Percentiles rank a stretch among this genome's conserved stretches.
These are phyloP conservation scores for Leptocoma aspasia DNA, from an alignment of 2,113 vertebrate genomes.

Conservation along the genomic window DNA sequence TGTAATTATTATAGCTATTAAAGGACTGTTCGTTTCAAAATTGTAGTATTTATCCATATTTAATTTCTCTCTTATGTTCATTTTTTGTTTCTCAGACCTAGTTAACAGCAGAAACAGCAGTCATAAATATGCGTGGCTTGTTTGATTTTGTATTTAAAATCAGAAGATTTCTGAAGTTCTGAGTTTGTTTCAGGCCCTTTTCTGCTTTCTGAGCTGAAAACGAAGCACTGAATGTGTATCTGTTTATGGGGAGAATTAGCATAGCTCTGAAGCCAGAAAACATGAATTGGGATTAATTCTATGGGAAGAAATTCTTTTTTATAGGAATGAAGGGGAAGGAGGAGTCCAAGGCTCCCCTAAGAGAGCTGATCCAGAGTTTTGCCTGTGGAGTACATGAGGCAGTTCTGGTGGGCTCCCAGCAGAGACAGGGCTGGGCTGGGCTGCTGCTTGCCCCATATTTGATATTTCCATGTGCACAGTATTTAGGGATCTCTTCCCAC, in stretches of 20 bases:
- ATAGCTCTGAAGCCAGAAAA: background rate
- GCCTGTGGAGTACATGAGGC: background rate
- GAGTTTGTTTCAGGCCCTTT: background rate
- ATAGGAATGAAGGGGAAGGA: background rate
- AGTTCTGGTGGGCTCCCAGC: background rate
- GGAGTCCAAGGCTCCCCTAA: background rate
- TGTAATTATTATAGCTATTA: background rate
- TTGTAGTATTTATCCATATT: background rate
- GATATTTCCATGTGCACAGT: fast-evolving
- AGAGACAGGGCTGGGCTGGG: background rate
- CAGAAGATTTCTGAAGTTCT: background rate
- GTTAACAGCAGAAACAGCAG: background rate
- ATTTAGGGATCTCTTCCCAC: background rate
- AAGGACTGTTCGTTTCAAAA: background rate
- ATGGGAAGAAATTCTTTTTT: background rate
- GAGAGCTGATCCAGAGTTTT: background rate
- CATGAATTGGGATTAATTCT: background rate
- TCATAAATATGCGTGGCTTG: background rate
- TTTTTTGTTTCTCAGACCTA: background rate
- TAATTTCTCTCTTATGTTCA: background rate
- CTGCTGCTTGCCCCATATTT: background rate
- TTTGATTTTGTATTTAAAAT: background rate
- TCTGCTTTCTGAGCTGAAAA: background rate
- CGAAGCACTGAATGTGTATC: background rate
- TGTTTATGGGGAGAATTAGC: background rate